Percentiles rank a stretch among this genome's conserved stretches.
Conservation (phyloP, 2,113 vertebrate genomes). For the Pluvianellus socialis region DNA sequence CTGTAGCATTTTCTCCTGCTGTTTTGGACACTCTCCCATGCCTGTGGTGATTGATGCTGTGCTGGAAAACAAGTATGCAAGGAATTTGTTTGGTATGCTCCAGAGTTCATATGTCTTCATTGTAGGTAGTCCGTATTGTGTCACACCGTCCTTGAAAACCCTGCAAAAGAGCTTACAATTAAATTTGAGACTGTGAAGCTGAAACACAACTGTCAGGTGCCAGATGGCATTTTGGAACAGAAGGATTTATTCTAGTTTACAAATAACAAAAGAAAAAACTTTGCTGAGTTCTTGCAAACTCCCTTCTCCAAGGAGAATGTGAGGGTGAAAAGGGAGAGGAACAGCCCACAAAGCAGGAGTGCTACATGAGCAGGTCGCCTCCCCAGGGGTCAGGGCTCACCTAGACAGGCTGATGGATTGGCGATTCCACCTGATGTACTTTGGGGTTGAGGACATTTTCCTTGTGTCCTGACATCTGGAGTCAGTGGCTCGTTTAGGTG, state of each 20-base stretch:
- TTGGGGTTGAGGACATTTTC: not conserved
- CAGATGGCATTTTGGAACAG: conserved; percentile 73
- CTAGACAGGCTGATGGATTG: not conserved
- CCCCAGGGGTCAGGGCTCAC: not conserved
- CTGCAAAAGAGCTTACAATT: conserved; percentile 74
- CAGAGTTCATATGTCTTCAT: conserved; percentile 74
- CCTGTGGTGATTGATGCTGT: conserved; percentile 71
- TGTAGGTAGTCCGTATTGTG: conserved; percentile 71
- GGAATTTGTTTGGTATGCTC: conserved; percentile 69
- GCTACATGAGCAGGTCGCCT: not conserved
- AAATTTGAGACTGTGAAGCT: conserved; percentile 72
- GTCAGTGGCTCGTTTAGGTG: not conserved
- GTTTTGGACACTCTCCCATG: conserved; percentile 68
- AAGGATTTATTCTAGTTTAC: conserved; percentile 71
- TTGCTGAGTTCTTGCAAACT: conserved; percentile 43
- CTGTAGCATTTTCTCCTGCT: conserved; percentile 68
- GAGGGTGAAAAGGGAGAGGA: not conserved
- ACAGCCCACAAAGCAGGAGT: not conserved
- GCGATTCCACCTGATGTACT: not conserved
- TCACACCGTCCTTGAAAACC: conserved; percentile 67
- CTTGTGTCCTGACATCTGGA: not conserved
- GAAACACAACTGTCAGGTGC: conserved; percentile 72
- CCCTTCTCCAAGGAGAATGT: conserved; percentile 13
- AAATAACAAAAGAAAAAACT: conserved; percentile 51
- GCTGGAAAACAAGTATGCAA: conserved; percentile 70